Conservation (phyloP, 2,113 vertebrate genomes). For the Emydocephalus ijimae region DNA sequence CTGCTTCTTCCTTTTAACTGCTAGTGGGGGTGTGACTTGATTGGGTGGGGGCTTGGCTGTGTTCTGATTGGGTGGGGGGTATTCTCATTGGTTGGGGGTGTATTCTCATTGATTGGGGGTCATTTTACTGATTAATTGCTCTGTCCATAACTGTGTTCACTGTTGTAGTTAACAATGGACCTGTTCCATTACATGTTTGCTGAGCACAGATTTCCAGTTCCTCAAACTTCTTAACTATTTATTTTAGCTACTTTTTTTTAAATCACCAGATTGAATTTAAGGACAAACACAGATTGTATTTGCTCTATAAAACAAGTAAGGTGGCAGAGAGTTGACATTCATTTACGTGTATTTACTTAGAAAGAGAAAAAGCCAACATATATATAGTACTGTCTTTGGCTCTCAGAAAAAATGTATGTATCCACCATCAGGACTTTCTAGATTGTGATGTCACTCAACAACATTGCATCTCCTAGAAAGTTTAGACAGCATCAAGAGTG, state of each 20-base stretch:
- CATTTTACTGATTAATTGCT: neutral
- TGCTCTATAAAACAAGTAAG: neutral
- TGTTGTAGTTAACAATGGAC: neutral
- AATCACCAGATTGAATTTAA: neutral
- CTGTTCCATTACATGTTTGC: neutral
- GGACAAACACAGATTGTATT: neutral
- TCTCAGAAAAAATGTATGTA: neutral
- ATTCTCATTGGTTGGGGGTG: too few relatives aligned
- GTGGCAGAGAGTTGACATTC: neutral
- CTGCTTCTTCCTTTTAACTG: too few relatives aligned
- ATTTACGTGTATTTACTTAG: neutral
- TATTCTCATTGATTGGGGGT: too few relatives aligned
- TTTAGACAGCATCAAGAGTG: neutral
- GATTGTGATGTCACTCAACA: neutral
- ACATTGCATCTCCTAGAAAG: neutral
- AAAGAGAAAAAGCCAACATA: neutral
- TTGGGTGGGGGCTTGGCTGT: too few relatives aligned
- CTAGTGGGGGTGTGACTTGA: too few relatives aligned
- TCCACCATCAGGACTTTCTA: neutral
- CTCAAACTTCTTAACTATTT: neutral
- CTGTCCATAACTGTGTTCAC: neutral
- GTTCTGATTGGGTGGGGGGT: too few relatives aligned
- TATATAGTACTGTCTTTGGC: neutral
- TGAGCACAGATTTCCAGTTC: neutral
- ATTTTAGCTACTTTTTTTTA: neutral